phyloP scores from a whole-genome alignment of 2,797 vertebrate species.

The Hypotaenidia philippensis region DNA sequence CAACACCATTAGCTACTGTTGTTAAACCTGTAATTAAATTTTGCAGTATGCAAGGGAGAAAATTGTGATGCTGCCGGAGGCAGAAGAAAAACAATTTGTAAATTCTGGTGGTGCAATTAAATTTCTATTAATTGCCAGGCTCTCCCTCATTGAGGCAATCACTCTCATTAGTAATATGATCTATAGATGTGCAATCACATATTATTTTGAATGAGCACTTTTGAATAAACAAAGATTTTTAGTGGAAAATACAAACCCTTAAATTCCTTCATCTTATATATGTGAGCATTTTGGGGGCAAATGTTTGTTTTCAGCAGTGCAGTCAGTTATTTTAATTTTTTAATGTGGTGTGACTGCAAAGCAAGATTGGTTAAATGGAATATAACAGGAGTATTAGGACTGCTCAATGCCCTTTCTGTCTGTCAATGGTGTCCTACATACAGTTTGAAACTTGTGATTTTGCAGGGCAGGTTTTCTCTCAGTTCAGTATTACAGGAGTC shows the following conservation, averaged over 20 bases:
- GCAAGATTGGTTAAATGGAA: background rate
- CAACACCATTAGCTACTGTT: background rate
- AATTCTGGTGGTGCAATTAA: background rate
- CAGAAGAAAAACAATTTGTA: background rate
- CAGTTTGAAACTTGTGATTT: background rate
- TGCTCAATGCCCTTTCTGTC: background rate
- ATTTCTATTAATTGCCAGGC: background rate
- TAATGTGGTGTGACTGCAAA: background rate
- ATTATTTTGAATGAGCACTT: background rate
- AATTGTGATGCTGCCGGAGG: background rate
- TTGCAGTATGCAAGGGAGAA: background rate
- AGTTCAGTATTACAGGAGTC: background rate
- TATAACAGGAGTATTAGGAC: background rate
- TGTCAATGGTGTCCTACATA: background rate
- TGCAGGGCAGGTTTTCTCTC: background rate
- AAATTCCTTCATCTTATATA: background rate
- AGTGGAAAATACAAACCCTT: background rate
- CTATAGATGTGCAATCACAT: background rate
- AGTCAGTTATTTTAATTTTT: background rate
- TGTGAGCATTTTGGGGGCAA: background rate
- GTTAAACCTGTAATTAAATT: background rate
- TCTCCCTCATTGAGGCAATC: background rate
- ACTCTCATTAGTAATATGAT: background rate
- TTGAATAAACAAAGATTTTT: background rate
- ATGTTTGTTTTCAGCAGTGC: background rate